These are phyloP conservation scores for Hipparchia sbordonii DNA, from an alignment of 2,888 invertebrate species.

Conservation along the genomic window DNA sequence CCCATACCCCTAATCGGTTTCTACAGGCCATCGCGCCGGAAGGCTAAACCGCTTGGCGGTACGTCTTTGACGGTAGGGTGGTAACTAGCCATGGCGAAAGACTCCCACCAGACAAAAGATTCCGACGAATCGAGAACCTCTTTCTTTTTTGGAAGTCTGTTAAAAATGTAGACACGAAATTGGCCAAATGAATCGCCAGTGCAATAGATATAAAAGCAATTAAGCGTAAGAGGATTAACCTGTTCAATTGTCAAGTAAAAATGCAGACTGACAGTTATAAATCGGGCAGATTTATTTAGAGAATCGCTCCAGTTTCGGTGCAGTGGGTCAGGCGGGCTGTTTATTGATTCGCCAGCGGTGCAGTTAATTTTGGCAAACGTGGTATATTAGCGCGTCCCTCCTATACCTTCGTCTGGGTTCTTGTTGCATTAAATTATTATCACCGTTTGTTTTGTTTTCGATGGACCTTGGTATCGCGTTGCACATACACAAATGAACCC, in stretches of 20 bases:
- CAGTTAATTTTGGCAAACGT: conserved; percentile 74
- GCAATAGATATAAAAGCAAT: conserved; percentile 19
- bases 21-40: too few species aligned
- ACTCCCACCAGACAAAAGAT: too few species aligned
- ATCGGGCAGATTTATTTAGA: conserved; percentile 72
- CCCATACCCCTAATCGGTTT: too few species aligned
- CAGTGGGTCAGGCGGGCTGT: conserved; percentile 70
- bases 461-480: neutral
- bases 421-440: conserved; percentile 30
- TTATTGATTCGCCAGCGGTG: conserved; percentile 75
- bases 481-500: too few species aligned
- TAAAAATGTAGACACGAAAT: neutral
- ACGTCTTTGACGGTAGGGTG: too few species aligned
- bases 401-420: neutral
- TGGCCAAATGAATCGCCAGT: conserved; percentile 10
- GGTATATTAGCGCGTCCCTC: conserved; percentile 36
- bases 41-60: too few species aligned
- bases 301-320: conserved; percentile 69
- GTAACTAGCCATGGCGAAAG: too few species aligned
- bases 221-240: conserved; percentile 57
- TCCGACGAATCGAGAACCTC: too few species aligned
- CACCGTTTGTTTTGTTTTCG: neutral
- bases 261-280: conserved; percentile 65
- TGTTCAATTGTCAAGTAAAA: conserved; percentile 54
- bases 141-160: too few species aligned